These are phyloP conservation scores for Rhinopomastus cyanomelas DNA, from an alignment of 2,113 vertebrate genomes.

Conservation along the genomic window DNA sequence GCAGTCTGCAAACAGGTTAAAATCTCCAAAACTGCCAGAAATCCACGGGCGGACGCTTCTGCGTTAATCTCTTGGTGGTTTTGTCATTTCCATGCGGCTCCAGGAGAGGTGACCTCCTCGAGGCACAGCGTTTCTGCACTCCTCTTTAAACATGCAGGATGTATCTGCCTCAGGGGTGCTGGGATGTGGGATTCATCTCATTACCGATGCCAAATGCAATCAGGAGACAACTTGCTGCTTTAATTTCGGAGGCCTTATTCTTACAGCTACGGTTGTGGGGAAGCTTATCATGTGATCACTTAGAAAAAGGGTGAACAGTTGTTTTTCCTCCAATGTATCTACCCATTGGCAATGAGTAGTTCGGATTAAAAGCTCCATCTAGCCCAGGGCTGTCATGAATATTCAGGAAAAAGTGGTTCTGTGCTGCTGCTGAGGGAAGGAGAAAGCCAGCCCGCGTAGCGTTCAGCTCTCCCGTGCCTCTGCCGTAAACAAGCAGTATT, in stretches of 20 bases:
- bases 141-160: conserved; percentile 7
- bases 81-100: not conserved
- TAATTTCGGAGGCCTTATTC: conserved; percentile 52
- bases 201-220: conserved; percentile 52
- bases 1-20: not conserved
- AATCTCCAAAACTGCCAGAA: not conserved
- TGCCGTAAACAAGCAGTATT: conserved; percentile 63
- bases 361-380: conserved; percentile 62
- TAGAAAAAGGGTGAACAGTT: conserved; percentile 44
- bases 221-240: conserved; percentile 57
- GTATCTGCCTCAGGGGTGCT: conserved; percentile 27
- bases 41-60: not conserved
- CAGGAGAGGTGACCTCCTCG: conserved; percentile 17
- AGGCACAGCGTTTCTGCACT: not conserved
- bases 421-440: conserved; percentile 48
- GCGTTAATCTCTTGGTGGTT: not conserved
- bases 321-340: conserved; percentile 59
- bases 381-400: conserved; percentile 68
- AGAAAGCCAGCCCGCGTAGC: conserved; percentile 51
- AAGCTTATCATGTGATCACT: conserved; percentile 63
- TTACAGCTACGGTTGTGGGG: conserved; percentile 46
- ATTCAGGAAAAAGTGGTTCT: conserved; percentile 60
- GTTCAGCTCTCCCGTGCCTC: conserved; percentile 53
- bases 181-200: conserved; percentile 35
- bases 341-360: conserved; percentile 63